Percentiles rank a stretch among this genome's conserved stretches.
These are phyloP conservation scores for Eclectus roratus DNA, from an alignment of 2,113 vertebrate genomes.

Conservation along the genomic window DNA sequence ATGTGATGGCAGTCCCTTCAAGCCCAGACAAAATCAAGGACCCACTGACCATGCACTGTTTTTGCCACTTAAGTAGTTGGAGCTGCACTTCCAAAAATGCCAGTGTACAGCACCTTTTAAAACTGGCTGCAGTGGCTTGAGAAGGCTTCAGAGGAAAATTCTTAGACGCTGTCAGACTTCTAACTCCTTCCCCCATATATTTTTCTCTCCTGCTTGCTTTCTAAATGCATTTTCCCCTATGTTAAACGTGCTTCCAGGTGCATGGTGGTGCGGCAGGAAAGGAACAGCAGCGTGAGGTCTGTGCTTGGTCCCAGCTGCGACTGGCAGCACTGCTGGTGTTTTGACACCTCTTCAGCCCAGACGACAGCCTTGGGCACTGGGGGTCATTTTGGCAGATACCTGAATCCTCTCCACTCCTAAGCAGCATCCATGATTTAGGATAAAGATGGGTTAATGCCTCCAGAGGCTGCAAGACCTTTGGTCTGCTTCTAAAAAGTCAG, in stretches of 20 bases:
- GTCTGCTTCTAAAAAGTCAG: background rate
- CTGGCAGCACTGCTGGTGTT: background rate
- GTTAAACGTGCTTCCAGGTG: rapidly evolving
- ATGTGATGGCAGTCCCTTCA: background rate
- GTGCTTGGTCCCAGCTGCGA: background rate
- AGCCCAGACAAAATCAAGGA: background rate
- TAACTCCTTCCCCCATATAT: rapidly evolving
- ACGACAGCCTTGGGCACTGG: background rate
- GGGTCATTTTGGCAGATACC: background rate
- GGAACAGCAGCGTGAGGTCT: rapidly evolving
- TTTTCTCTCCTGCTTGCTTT: rapidly evolving
- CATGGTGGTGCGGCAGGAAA: rapidly evolving
- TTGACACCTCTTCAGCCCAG: background rate
- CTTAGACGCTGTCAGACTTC: background rate
- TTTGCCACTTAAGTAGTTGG: background rate
- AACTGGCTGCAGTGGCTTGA: background rate
- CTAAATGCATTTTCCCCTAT: background rate
- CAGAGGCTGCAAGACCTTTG: background rate
- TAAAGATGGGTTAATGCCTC: background rate
- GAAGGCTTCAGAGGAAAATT: background rate
- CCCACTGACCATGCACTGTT: background rate
- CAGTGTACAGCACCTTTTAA: background rate
- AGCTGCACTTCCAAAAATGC: background rate
- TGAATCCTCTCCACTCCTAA: background rate
- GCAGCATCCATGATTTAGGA: background rate